Conservation (phyloP, 2,888 invertebrate genomes). For the Lasius fuliginosus region DNA sequence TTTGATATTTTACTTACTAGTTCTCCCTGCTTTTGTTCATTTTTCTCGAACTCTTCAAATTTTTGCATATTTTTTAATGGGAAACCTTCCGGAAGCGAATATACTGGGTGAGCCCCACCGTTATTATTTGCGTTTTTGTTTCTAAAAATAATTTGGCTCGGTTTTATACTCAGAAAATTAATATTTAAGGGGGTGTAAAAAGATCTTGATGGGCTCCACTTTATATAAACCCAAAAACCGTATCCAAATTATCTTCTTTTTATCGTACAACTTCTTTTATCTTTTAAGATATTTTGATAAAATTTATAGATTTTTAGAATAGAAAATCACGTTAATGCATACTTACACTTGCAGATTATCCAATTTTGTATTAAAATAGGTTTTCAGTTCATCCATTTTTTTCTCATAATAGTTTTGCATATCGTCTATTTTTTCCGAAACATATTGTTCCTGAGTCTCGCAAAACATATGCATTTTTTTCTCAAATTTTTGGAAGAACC, state of each 20-base stretch:
- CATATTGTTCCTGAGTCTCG: not conserved
- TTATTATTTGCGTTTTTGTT: not conserved
- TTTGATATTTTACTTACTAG: not conserved
- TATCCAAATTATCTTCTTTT: not conserved
- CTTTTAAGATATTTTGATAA: conserved; percentile 13
- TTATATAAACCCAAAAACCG: not conserved
- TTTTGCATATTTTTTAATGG: not conserved
- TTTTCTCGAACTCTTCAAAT: not conserved
- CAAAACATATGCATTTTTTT: not conserved
- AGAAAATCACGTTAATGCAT: not conserved
- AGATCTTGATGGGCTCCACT: not conserved
- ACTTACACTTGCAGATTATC: not conserved
- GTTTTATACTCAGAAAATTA: not conserved
- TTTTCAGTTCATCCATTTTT: not conserved
- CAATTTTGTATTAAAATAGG: not conserved
- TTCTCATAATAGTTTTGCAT: conserved; percentile 3
- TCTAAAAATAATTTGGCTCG: not conserved
- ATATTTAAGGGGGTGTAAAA: not conserved
- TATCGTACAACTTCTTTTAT: not conserved
- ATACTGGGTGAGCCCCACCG: not conserved
- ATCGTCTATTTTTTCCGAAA: not conserved
- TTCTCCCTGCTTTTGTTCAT: not conserved
- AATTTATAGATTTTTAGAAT: not conserved
- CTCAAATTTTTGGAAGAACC: not conserved
- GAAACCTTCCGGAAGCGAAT: not conserved